A percentile compares a stretch with the other conserved stretches of the same genome.
phyloP scores from a whole-genome alignment of 1,140 invertebrate genomes.

The Temnothorax curvispinosus region DNA sequence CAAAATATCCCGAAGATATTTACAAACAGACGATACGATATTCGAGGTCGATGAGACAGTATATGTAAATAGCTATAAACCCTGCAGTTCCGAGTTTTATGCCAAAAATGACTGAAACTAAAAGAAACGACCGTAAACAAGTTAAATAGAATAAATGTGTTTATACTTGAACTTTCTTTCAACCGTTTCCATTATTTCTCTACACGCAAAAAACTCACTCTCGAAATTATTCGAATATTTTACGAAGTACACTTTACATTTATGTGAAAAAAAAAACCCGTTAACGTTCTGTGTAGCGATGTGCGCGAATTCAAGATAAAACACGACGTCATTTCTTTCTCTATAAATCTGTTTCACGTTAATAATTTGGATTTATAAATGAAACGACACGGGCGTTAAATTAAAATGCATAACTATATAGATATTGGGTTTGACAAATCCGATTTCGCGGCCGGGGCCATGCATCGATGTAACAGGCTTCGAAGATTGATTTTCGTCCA shows the following conservation, averaged over 20 bases:
- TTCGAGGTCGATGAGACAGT: not conserved
- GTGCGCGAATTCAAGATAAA: slow-evolving; percentile 37
- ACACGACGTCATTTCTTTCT: not conserved
- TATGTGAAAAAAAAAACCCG: not conserved
- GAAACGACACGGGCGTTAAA: slow-evolving; percentile 29
- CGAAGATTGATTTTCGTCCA: slow-evolving; percentile 52
- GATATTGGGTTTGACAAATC: slow-evolving; percentile 58
- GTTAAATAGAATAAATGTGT: not conserved
- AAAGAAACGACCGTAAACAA: too few species aligned
- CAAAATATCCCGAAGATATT: not conserved
- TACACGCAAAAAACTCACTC: not conserved
- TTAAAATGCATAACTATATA: slow-evolving; percentile 54
- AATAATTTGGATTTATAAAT: slow-evolving; percentile 51
- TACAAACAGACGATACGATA: not conserved
- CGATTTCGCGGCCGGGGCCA: slow-evolving; percentile 33
- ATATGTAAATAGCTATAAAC: not conserved
- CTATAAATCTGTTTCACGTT: not conserved
- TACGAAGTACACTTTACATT: not conserved
- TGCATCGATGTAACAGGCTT: slow-evolving; percentile 51
- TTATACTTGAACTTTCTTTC: not conserved
- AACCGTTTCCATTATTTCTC: not conserved
- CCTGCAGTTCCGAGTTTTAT: not conserved
- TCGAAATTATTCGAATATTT: slow-evolving; percentile 4
- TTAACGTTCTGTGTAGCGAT: not conserved
- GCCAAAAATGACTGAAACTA: too few species aligned